phyloP scores from a whole-genome alignment of 2,888 invertebrate genomes.

The Tigriopus californicus region DNA sequence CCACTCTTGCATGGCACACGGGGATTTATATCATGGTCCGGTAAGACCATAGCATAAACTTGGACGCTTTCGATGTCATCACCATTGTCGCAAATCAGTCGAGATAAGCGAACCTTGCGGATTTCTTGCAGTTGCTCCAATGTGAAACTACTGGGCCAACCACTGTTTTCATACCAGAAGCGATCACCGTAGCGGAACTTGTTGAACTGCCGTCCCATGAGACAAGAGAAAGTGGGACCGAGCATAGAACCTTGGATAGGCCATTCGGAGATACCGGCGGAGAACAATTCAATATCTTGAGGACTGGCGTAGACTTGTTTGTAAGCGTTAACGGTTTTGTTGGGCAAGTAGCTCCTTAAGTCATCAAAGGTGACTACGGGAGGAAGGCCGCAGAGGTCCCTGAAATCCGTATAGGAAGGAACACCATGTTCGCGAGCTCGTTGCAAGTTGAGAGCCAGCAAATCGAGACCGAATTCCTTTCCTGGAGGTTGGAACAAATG shows the following conservation, averaged over 20 bases:
- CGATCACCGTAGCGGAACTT: constrained; percentile 32
- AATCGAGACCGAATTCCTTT: constrained; percentile 54
- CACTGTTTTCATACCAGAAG: constrained; percentile 34
- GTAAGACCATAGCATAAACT: constrained; percentile 29
- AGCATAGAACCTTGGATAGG: constrained; percentile 30
- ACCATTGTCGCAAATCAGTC: constrained; percentile 30
- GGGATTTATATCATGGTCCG: constrained; percentile 43
- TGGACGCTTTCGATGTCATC: constrained; percentile 29
- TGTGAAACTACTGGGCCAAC: constrained; percentile 29
- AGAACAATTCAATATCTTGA: constrained; percentile 29
- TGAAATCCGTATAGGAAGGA: constrained; percentile 44
- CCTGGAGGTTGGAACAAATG: constrained; percentile 27
- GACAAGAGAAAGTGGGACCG: constrained; percentile 33
- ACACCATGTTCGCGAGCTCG: constrained; percentile 75
- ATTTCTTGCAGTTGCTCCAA: constrained; percentile 22
- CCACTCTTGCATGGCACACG: constrained; percentile 77
- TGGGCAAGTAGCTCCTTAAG: not conserved
- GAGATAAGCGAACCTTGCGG: constrained; percentile 27
- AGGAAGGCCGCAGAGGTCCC: constrained; percentile 9
- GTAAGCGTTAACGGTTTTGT: constrained; percentile 4
- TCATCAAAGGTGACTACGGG: not conserved
- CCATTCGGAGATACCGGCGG: constrained; percentile 31
- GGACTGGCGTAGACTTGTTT: constrained; percentile 22
- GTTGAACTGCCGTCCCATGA: constrained; percentile 30
- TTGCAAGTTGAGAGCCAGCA: constrained; percentile 83